phyloP scores from a whole-genome alignment of 2,113 vertebrate species.

The Brachyistius frenatus region DNA sequence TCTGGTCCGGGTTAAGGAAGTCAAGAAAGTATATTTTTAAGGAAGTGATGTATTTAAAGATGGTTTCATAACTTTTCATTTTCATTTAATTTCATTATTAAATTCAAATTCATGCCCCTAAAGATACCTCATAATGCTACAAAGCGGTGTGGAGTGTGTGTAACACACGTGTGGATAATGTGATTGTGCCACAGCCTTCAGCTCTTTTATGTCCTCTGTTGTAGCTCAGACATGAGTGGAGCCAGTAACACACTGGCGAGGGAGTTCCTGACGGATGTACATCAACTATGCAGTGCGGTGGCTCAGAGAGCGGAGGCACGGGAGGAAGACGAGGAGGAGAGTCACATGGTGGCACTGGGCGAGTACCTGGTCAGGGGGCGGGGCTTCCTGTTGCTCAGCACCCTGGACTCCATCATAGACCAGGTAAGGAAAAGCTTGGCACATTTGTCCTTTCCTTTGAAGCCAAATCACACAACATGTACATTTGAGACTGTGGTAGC shows the following conservation, averaged over 20 bases:
- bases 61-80: not conserved
- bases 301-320: slow-evolving; percentile 89
- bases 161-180: not conserved
- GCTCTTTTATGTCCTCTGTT: slow-evolving; percentile 17
- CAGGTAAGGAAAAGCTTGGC: slow-evolving; percentile 82
- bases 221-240: slow-evolving; percentile 96
- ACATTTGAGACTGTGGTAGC: not conserved
- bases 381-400: slow-evolving; percentile 93
- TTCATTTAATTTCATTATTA: not conserved
- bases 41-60: too few species aligned
- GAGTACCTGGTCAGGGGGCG: slow-evolving; percentile 95
- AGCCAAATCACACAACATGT: not conserved
- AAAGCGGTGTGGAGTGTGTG: not conserved
- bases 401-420: slow-evolving; percentile 92
- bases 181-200: not conserved
- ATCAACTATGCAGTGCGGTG: slow-evolving; percentile 95
- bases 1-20: too few species aligned
- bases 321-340: slow-evolving; percentile 95
- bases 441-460: not conserved
- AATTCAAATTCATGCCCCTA: not conserved
- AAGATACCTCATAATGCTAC: not conserved
- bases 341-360: slow-evolving; percentile 94
- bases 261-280: slow-evolving; percentile 97
- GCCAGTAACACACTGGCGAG: slow-evolving; percentile 96
- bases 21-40: not conserved